Evolutionary conservation across 2,797 vertebrate genomes (phyloP), one percentile per base, ranked within the genome.

Genomic region (Chloroceryle inda): DNA sequence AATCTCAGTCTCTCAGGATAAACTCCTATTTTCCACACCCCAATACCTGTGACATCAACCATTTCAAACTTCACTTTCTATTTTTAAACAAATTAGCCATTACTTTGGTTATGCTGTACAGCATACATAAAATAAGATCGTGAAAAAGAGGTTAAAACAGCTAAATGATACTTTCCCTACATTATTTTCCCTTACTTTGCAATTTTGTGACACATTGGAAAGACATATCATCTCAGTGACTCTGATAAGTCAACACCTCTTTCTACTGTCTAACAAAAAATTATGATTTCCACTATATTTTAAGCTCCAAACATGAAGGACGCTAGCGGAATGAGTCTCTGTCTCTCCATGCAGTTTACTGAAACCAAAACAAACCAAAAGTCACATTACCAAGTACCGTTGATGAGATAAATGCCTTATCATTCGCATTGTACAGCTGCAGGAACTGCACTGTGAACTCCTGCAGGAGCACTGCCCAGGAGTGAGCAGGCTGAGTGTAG

Each of bases 281-380:
- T 9, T 33, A 6, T 2, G 2, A 62, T 20, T 85, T 55, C 13
- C 58, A 14, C 35, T n/a, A 2, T 2, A 13, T 22, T 37, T 37
- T 37, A 37, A 37, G 17, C 23, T 42, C 22, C 16, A 42, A n/a
- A 55, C 35, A 9, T 1, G 1, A 21, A 45, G 64, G 29, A 12
- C 11, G 3, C 10, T 7, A 40, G 44, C 19, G 44, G n/a, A 17
- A 71, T 0, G 2, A 5, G 9, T 14, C 5, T 23, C 4, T 4
- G 9, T 7, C 10, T 37, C 45, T 66, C 13, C 10, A 33, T 0
- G 0, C 3, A 42, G 3, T 0, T 8, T 15, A 10, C 7, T 47
- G 29, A 50, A 50, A 14, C 38, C 38, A 38, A 38, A 24, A 8
- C 9, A 18, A 18, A 18, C 44, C 24, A 3, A 2, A 20, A 42